Evolutionary conservation across 2,797 vertebrate genomes (phyloP).

Genomic region (Falco novaeseelandiae): DNA sequence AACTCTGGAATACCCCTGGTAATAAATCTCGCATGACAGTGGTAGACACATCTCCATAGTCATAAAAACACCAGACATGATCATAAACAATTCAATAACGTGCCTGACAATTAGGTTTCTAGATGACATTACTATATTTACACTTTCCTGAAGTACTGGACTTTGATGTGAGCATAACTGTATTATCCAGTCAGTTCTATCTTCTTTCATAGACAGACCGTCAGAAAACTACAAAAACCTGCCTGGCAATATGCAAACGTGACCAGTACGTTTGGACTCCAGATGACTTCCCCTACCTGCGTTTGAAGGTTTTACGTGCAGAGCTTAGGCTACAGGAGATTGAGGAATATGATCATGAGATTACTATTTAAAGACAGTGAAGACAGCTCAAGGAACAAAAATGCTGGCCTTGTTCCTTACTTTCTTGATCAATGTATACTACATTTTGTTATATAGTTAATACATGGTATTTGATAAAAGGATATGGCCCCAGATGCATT

Average conservation of each 20-base stretch:
- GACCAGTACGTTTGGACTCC: background rate
- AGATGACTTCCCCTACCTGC: background rate
- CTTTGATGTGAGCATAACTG: background rate
- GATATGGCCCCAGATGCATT: background rate
- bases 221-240: background rate
- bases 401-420: background rate
- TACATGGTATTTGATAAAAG: background rate
- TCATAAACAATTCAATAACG: background rate
- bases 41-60: background rate
- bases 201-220: background rate
- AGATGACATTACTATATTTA: background rate
- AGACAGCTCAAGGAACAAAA: background rate
- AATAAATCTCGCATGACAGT: background rate
- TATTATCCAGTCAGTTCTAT: background rate
- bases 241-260: background rate
- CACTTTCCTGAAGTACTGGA: background rate
- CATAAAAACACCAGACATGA: background rate
- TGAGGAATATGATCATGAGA: background rate
- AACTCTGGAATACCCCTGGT: background rate
- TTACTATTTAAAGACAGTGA: background rate
- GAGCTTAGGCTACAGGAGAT: background rate
- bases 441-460: background rate
- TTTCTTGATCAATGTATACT: background rate
- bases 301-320: background rate
- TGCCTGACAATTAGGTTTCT: background rate